phyloP scores from a whole-genome alignment of 1,140 invertebrate species.

The Drosophila sechellia region DNA sequence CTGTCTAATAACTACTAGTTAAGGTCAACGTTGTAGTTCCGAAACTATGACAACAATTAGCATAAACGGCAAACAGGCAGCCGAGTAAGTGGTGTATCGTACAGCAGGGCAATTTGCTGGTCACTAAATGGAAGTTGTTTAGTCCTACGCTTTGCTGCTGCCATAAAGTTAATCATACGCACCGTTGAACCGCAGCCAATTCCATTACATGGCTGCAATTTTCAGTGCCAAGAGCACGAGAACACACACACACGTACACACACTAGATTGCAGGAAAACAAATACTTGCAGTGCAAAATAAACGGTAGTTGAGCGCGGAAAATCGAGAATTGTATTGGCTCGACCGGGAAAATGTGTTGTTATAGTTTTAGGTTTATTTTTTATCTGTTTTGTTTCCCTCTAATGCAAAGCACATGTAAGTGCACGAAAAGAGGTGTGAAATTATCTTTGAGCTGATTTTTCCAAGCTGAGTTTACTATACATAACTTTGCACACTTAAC shows the following conservation, averaged over 20 bases:
- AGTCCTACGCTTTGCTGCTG: slow-evolving; percentile 12
- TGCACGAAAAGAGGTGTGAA: slow-evolving; percentile 15
- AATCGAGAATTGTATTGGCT: slow-evolving; percentile 35
- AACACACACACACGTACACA: not conserved
- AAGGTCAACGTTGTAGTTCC: not conserved
- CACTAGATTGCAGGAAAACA: slow-evolving; percentile 3
- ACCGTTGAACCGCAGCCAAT: slow-evolving; percentile 57
- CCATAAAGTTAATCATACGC: slow-evolving; percentile 57
- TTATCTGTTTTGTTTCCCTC: slow-evolving; percentile 15
- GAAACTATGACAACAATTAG: slow-evolving; percentile 44
- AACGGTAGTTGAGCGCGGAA: slow-evolving; percentile 25
- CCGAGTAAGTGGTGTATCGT: slow-evolving; percentile 5
- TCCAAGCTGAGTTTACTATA: too few relatives aligned
- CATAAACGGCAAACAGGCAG: slow-evolving; percentile 29
- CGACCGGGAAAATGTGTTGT: slow-evolving; percentile 49
- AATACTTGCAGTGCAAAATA: slow-evolving; percentile 23
- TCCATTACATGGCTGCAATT: slow-evolving; percentile 39
- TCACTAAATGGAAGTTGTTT: slow-evolving; percentile 32
- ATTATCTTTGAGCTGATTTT: not conserved
- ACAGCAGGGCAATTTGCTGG: slow-evolving; percentile 2
- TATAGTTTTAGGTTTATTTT: slow-evolving; percentile 35
- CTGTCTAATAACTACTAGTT: slow-evolving; percentile 35
- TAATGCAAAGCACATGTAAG: slow-evolving; percentile 34
- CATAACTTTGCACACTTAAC: too few relatives aligned
- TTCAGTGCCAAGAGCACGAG: slow-evolving; percentile 45